Conservation (phyloP, 2,797 vertebrate genomes). For the Anas capensis region DNA sequence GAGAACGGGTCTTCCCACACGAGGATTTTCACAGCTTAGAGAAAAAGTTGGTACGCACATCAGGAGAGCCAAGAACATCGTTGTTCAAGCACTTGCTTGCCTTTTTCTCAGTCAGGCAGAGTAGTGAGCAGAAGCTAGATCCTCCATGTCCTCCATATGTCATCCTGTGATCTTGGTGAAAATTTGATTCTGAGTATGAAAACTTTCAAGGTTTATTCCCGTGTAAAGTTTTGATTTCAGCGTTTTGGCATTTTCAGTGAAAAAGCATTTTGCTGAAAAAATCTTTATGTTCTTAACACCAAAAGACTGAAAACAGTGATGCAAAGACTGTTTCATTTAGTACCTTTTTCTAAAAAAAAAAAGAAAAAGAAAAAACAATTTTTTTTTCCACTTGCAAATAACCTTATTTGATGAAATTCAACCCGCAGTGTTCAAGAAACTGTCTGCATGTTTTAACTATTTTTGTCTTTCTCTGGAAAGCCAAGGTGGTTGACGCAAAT, state of each 20-base stretch:
- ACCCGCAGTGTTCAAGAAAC: constrained; percentile 39
- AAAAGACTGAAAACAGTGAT: constrained; percentile 48
- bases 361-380: not conserved
- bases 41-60: not conserved
- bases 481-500: not conserved
- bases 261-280: constrained; percentile 28
- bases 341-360: not conserved
- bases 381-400: not conserved
- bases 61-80: not conserved
- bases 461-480: constrained; percentile 30
- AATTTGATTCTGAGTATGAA: constrained; percentile 3
- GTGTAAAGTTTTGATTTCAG: constrained; percentile 4
- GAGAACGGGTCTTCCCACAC: rapidly evolving
- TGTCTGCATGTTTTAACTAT: constrained; percentile 60
- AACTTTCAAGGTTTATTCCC: constrained; percentile 42
- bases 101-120: not conserved
- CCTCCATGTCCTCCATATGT: constrained; percentile 14
- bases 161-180: not conserved
- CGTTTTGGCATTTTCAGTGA: not conserved
- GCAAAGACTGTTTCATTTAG: constrained; percentile 35
- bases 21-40: not conserved
- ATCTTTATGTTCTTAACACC: not conserved
- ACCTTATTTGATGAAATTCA: constrained; percentile 40
- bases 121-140: not conserved
- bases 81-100: not conserved